These are phyloP conservation scores for Aphaenogaster ashmeadi DNA, from an alignment of 1,140 invertebrate genomes.

Conservation along the genomic window DNA sequence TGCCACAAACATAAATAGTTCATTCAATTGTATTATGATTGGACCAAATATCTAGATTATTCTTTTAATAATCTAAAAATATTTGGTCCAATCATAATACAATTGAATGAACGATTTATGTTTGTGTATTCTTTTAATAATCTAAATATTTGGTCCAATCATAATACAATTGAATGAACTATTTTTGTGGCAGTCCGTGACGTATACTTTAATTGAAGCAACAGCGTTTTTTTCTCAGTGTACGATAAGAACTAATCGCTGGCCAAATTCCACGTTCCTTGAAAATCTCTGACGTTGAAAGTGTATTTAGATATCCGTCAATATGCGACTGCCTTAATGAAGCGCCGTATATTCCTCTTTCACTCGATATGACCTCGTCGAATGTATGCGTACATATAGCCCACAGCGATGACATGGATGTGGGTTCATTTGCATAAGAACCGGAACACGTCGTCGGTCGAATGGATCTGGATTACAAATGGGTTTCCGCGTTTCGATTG, in stretches of 20 bases:
- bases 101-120: too few relatives aligned
- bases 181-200: too few relatives aligned
- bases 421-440: constrained; percentile 49
- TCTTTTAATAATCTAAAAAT: too few relatives aligned
- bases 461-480: constrained; percentile 36
- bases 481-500: constrained; percentile 5
- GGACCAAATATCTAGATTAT: too few relatives aligned
- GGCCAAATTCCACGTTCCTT: not conserved
- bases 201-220: too few relatives aligned
- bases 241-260: constrained; percentile 10
- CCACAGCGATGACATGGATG: constrained; percentile 14
- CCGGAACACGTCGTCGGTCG: constrained; percentile 21
- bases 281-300: constrained; percentile 7
- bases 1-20: too few relatives aligned
- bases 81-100: too few relatives aligned
- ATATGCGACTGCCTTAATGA: not conserved
- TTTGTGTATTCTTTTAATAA: too few relatives aligned
- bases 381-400: not conserved
- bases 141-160: too few relatives aligned
- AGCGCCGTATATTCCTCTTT: constrained; percentile 33
- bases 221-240: too few relatives aligned
- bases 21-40: too few relatives aligned
- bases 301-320: not conserved
- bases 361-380: constrained; percentile 1
- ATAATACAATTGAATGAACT: too few relatives aligned